Conservation (phyloP, 2,113 vertebrate genomes). For the Corythaixoides concolor region DNA sequence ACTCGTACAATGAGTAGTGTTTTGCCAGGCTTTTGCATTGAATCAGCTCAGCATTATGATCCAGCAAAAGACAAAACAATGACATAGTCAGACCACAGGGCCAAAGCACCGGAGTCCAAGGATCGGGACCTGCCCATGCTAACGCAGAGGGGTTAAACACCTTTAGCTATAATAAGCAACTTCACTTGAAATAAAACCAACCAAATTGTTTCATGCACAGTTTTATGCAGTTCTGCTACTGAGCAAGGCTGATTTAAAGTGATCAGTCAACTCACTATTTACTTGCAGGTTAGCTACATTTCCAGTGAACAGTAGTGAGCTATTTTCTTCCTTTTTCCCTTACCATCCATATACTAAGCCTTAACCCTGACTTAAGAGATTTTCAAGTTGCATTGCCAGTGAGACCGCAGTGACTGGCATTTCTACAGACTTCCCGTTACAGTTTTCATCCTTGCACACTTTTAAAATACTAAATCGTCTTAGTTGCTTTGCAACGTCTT, state of each 20-base stretch:
- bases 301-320: background rate
- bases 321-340: background rate
- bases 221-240: background rate
- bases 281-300: background rate
- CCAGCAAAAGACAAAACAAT: background rate
- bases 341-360: background rate
- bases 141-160: background rate
- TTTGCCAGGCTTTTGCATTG: background rate
- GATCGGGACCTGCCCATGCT: background rate
- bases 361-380: background rate
- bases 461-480: background rate
- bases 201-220: background rate
- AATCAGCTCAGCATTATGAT: background rate
- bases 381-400: background rate
- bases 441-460: background rate
- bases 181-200: background rate
- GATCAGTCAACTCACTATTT: background rate
- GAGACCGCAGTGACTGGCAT: background rate
- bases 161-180: background rate
- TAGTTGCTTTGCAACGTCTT: background rate
- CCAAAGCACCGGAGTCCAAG: background rate
- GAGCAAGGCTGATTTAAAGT: background rate
- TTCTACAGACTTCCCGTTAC: background rate
- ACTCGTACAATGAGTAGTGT: background rate
- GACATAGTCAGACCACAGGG: background rate